Conservation (phyloP, 2,113 vertebrate species). For the Pyrgilauda ruficollis region DNA sequence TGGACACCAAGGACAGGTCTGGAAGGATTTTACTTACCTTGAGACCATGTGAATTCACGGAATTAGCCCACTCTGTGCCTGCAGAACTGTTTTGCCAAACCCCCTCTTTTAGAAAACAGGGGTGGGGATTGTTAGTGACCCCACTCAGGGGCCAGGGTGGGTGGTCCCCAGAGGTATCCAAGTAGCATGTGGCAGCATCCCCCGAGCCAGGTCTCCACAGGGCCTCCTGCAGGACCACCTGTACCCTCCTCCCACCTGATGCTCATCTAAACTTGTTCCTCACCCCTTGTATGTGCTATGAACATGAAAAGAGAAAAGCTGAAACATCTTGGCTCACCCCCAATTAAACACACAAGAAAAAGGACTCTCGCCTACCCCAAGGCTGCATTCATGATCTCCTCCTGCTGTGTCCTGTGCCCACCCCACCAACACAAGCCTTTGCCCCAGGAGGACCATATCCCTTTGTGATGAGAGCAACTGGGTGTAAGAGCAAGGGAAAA, state of each 20-base stretch:
- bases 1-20: background rate
- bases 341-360: background rate
- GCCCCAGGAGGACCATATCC: background rate
- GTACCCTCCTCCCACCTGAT: background rate
- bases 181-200: background rate
- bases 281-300: background rate
- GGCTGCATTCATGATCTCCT: background rate
- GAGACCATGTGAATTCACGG: background rate
- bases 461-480: background rate
- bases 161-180: background rate
- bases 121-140: background rate
- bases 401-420: background rate
- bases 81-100: background rate
- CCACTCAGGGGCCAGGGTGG: accelerated
- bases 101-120: background rate
- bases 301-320: background rate
- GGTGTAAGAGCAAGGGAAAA: background rate
- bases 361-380: accelerated
- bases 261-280: background rate
- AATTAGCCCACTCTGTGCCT: background rate
- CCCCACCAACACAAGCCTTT: background rate
- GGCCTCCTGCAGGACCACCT: background rate
- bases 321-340: background rate
- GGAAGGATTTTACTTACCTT: conserved; percentile 33
- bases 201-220: accelerated